Evolutionary conservation across 2,797 vertebrate species (phyloP).

Genomic region (Phrynocephalus forsythii): DNA sequence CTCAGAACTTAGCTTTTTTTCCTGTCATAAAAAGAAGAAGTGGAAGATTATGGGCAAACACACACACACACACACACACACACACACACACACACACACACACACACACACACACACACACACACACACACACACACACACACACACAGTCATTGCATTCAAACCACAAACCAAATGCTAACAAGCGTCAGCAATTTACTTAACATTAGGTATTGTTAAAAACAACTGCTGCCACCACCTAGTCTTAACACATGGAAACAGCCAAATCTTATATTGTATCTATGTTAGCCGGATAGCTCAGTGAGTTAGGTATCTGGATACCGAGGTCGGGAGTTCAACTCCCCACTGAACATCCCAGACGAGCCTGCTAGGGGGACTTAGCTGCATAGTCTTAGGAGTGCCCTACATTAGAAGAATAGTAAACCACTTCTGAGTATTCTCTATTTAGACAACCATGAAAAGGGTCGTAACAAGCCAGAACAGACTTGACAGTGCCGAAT

Average conservation of each 20-base stretch:
- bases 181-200: slow-evolving; percentile 14
- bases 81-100: slow-evolving; percentile 10
- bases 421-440: too few relatives aligned
- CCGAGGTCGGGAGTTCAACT: too few relatives aligned
- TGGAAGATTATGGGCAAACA: not conserved
- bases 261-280: slow-evolving; percentile 11
- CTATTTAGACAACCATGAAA: too few relatives aligned
- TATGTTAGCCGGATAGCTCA: not conserved
- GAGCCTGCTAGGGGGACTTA: too few relatives aligned
- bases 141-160: not conserved
- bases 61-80: not conserved
- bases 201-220: not conserved
- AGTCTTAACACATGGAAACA: slow-evolving; percentile 16
- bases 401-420: too few relatives aligned
- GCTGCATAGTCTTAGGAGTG: too few relatives aligned
- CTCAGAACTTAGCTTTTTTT: not conserved
- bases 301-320: too few relatives aligned
- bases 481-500: too few relatives aligned
- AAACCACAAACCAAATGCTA: slow-evolving; percentile 35
- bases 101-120: slow-evolving; percentile 9
- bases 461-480: too few relatives aligned
- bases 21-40: not conserved
- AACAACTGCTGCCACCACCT: slow-evolving; percentile 31
- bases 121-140: slow-evolving; percentile 11
- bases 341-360: too few relatives aligned